Percentiles rank a stretch among this genome's conserved stretches.
Conservation (phyloP, 2,113 vertebrate genomes). For the Ranitomeya imitator region DNA sequence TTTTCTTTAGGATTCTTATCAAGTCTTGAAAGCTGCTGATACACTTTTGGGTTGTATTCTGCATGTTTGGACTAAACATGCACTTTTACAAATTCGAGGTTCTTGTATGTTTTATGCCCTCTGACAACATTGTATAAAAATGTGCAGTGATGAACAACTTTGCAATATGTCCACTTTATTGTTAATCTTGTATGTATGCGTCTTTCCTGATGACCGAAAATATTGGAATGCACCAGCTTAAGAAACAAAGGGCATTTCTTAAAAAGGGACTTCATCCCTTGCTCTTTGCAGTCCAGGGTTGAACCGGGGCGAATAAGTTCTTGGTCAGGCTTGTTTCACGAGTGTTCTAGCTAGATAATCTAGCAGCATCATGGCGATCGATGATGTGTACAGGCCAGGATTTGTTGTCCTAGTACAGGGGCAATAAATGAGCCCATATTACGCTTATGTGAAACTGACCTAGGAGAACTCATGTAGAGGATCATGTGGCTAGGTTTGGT, state of each 20-base stretch:
- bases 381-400: background rate
- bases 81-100: background rate
- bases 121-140: background rate
- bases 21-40: background rate
- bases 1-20: background rate
- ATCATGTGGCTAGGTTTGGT: conserved; percentile 79
- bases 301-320: background rate
- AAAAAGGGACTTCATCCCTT: background rate
- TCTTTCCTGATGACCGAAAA: background rate
- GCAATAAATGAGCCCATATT: background rate
- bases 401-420: background rate
- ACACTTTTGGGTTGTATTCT: background rate
- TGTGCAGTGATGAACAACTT: background rate
- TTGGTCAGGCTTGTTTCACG: background rate
- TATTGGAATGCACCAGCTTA: background rate
- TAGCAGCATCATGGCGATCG: background rate
- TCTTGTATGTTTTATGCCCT: background rate
- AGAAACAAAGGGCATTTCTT: background rate
- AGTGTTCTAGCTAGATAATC: background rate
- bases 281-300: background rate
- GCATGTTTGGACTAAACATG: background rate
- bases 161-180: background rate
- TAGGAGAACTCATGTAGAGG: conserved; percentile 56
- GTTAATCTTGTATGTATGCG: background rate
- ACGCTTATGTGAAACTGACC: background rate